phyloP scores from a whole-genome alignment of 2,797 vertebrate species.

The Pelobates cultripes region DNA sequence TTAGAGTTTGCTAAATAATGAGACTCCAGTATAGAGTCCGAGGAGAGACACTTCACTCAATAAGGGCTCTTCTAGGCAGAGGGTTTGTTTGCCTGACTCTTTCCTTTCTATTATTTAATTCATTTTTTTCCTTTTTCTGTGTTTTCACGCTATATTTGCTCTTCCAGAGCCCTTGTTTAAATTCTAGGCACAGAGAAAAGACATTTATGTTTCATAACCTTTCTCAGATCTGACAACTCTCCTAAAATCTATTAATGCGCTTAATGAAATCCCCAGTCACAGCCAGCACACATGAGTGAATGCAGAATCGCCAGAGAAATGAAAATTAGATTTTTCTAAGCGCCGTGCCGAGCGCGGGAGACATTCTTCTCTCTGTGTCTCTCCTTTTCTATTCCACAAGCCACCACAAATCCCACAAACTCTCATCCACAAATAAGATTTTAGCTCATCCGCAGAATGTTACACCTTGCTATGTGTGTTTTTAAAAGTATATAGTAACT shows the following conservation, averaged over 20 bases:
- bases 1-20: too few relatives aligned
- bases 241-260: slow-evolving; percentile 75
- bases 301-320: slow-evolving; percentile 72
- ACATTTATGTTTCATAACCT: slow-evolving; percentile 79
- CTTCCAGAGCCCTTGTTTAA: slow-evolving; percentile 51
- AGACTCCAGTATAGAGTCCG: too few relatives aligned
- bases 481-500: too few relatives aligned
- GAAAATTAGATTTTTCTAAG: slow-evolving; percentile 67
- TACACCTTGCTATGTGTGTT: too few relatives aligned
- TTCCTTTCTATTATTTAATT: background rate
- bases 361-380: slow-evolving; percentile 11
- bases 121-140: background rate
- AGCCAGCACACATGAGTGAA: slow-evolving; percentile 68
- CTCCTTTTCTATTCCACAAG: background rate
- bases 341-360: slow-evolving; percentile 55
- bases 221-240: slow-evolving; percentile 75
- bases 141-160: slow-evolving; percentile 82
- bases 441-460: too few relatives aligned
- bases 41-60: too few relatives aligned
- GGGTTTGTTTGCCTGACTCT: background rate
- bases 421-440: too few relatives aligned
- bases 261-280: slow-evolving; percentile 73
- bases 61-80: too few relatives aligned
- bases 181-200: slow-evolving; percentile 76
- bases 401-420: too few relatives aligned